A percentile compares a stretch with the other conserved stretches of the same genome.
phyloP scores from a whole-genome alignment of 35 echinoderm and acorn worm species.

The Patiria miniata region DNA sequence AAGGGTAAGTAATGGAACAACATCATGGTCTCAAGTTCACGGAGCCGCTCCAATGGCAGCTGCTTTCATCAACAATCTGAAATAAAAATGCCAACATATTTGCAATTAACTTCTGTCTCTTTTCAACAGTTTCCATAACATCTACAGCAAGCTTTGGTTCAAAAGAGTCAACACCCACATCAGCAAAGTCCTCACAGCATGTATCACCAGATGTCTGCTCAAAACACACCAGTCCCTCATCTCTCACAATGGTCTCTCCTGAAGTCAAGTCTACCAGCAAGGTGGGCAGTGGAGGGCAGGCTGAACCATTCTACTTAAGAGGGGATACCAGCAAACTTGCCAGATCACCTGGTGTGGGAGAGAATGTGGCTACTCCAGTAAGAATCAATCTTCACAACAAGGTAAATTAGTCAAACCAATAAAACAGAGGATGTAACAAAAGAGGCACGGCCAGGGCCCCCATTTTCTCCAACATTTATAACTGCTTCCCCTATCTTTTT shows the following conservation, averaged over 20 bases:
- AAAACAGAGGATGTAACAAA: no score
- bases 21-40: no score
- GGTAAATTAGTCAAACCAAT: not conserved
- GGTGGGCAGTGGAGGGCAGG: not conserved
- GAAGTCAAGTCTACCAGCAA: not conserved
- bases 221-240: not conserved
- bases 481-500: no score
- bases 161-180: not conserved
- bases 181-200: not conserved
- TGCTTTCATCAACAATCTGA: no score
- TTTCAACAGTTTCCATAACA: no score
- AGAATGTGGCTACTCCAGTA: not conserved
- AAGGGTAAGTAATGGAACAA: no score
- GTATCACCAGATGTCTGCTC: not conserved
- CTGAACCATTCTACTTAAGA: conserved; percentile 14
- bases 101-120: no score
- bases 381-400: not conserved
- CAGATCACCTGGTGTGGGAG: not conserved
- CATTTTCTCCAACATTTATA: no score
- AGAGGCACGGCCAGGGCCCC: no score
- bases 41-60: no score
- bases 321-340: not conserved
- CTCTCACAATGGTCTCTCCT: not conserved
- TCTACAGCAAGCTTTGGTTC: no score
- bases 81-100: no score